Conservation (phyloP, 2,888 invertebrate genomes). For the Campoplex capitator region DNA sequence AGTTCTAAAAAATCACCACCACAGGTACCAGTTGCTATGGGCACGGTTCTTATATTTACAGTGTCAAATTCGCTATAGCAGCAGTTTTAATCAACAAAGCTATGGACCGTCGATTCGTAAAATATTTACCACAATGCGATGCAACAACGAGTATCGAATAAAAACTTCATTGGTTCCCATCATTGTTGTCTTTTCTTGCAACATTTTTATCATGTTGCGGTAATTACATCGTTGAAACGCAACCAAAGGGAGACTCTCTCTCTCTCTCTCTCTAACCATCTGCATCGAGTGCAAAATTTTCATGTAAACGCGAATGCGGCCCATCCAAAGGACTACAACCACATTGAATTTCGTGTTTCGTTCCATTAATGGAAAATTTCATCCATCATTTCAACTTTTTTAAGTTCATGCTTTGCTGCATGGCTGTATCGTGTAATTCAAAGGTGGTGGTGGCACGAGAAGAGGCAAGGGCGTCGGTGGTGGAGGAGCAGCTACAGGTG, state of each 20-base stretch:
- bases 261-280: background rate
- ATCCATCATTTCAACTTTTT: background rate
- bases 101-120: background rate
- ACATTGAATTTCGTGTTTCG: background rate
- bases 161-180: background rate
- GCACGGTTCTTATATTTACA: background rate
- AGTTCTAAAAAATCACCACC: background rate
- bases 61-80: background rate
- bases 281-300: background rate
- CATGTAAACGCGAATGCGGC: background rate
- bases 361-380: background rate
- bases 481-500: slow-evolving; percentile 72
- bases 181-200: too few species aligned
- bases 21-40: background rate
- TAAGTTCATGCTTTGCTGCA: slow-evolving; percentile 80
- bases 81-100: too few species aligned
- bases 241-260: background rate
- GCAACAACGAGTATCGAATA: background rate
- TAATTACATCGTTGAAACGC: background rate
- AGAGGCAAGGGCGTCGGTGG: slow-evolving; percentile 83
- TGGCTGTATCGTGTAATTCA: slow-evolving; percentile 83
- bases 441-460: slow-evolving; percentile 82
- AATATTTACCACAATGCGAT: background rate
- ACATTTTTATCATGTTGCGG: background rate
- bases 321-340: background rate